Conservation (phyloP, 2,113 vertebrate species). For the Rhegmatorhina hoffmannsi region DNA sequence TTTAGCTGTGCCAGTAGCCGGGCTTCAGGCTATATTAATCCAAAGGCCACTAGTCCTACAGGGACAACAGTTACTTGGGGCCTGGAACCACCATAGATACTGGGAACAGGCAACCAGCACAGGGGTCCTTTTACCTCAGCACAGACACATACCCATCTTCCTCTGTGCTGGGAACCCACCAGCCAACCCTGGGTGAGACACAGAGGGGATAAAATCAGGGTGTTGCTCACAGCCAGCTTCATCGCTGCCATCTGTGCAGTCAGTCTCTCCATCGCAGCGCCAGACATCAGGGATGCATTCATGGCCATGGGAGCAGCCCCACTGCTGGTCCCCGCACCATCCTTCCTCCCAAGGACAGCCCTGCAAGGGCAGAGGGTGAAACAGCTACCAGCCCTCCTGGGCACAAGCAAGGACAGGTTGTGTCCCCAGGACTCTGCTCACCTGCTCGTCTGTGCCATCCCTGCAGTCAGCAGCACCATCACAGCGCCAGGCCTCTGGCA, state of each 20-base stretch:
- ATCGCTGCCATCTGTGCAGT: slow-evolving; percentile 83
- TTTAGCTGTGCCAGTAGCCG: not conserved
- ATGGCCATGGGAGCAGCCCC: slow-evolving; percentile 73
- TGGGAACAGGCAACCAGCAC: not conserved
- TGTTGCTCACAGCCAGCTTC: slow-evolving; percentile 82
- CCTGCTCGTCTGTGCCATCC: slow-evolving; percentile 88
- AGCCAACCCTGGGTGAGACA: not conserved
- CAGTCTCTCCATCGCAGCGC: slow-evolving; percentile 82
- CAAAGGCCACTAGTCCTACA: not conserved
- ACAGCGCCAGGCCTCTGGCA: slow-evolving; percentile 85
- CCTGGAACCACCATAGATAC: not conserved
- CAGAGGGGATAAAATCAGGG: not conserved
- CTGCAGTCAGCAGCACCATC: slow-evolving; percentile 85
- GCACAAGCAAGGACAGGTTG: fast-evolving
- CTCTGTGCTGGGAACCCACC: not conserved
- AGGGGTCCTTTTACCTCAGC: not conserved
- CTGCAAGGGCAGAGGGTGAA: not conserved
- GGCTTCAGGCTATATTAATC: not conserved
- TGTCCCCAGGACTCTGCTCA: not conserved
- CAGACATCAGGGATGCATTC: slow-evolving; percentile 83
- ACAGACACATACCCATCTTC: not conserved
- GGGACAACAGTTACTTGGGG: not conserved
- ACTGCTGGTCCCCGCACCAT: slow-evolving; percentile 66
- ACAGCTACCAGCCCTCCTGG: not conserved
- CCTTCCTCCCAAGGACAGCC: slow-evolving; percentile 1